These are phyloP conservation scores for Tetheella fluctuosa DNA, from an alignment of 2,888 invertebrate genomes.

Conservation along the genomic window DNA sequence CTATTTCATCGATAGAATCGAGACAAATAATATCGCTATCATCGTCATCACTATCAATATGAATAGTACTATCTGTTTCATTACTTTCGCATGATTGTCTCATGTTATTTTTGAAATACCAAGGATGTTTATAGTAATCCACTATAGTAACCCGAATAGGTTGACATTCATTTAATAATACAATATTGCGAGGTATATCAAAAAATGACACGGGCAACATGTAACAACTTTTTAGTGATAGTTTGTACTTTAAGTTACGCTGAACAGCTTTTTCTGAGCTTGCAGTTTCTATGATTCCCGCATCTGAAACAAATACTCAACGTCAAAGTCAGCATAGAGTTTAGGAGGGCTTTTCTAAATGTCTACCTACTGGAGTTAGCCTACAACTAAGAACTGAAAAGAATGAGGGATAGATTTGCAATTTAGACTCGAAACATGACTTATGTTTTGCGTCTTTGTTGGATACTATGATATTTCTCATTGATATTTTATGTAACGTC, in stretches of 20 bases:
- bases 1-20: background rate
- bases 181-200: constrained; percentile 26
- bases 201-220: constrained; percentile 29
- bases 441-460: too few species aligned
- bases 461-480: too few species aligned
- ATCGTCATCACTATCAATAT: background rate
- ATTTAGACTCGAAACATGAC: too few species aligned
- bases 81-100: background rate
- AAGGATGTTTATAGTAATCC: constrained; percentile 34
- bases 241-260: constrained; percentile 6
- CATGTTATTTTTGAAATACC: constrained; percentile 30
- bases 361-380: too few species aligned
- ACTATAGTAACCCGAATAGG: constrained; percentile 31
- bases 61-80: background rate
- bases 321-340: too few species aligned
- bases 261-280: background rate
- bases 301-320: constrained; percentile 5
- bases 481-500: too few species aligned
- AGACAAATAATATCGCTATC: constrained; percentile 1
- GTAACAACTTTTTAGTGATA: constrained; percentile 17
- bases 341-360: too few species aligned
- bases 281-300: background rate
- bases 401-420: too few species aligned
- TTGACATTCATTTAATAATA: constrained; percentile 27
- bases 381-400: too few species aligned